Evolutionary conservation across 2,797 vertebrate species (phyloP).

Genomic region (Acanthornis magna): DNA sequence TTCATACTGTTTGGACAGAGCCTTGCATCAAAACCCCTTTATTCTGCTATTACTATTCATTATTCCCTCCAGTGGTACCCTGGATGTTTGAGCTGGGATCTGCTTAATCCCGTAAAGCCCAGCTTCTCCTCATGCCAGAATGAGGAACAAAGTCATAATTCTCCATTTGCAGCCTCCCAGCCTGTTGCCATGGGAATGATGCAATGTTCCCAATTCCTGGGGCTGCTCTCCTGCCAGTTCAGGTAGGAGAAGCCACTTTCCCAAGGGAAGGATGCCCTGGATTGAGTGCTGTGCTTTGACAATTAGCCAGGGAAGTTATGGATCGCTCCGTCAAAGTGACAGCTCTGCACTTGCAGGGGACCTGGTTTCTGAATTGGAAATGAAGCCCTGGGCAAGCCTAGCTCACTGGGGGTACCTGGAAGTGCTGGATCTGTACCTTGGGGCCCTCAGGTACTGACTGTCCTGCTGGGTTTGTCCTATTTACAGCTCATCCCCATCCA

Average conservation of each 20-base stretch:
- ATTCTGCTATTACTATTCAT: conserved; percentile 13
- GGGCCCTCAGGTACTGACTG: not conserved
- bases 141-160: not conserved
- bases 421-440: rapidly evolving
- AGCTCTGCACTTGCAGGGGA: rapidly evolving
- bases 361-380: not conserved
- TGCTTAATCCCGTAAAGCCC: conserved; percentile 40
- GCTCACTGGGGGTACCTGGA: not conserved
- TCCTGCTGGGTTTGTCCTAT: not conserved
- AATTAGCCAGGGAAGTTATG: not conserved
- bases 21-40: conserved; percentile 3
- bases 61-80: conserved; percentile 28
- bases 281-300: not conserved
- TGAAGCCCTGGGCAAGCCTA: not conserved
- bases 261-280: not conserved
- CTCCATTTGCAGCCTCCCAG: not conserved
- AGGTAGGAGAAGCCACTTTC: not conserved
- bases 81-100: conserved; percentile 60
- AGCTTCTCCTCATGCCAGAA: conserved; percentile 11
- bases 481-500: not conserved
- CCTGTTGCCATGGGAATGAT: conserved; percentile 60
- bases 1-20: conserved; percentile 24
- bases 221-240: not conserved
- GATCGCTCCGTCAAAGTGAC: not conserved
- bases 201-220: not conserved